Evolutionary conservation across 2,113 vertebrate genomes (phyloP).

Genomic region (Vireo altiloquus): DNA sequence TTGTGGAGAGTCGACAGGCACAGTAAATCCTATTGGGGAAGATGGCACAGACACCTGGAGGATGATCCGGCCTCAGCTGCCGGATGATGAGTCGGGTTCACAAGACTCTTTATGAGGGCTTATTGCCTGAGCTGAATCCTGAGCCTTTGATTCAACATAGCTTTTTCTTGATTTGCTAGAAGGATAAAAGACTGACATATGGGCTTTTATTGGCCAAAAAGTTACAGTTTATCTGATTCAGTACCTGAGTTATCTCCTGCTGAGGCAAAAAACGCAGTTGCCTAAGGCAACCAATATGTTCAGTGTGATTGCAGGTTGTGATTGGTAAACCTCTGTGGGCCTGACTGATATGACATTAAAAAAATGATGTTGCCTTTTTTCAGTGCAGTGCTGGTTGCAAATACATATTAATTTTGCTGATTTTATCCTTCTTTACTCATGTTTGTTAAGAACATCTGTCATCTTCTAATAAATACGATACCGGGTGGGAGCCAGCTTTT

Average conservation of each 20-base stretch:
- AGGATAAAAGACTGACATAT: neutral
- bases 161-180: neutral
- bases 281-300: slow-evolving; percentile 25
- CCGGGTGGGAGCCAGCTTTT: neutral
- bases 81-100: rapidly evolving
- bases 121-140: neutral
- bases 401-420: neutral
- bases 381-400: neutral
- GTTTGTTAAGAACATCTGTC: neutral
- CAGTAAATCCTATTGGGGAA: neutral
- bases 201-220: neutral
- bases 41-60: neutral
- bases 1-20: neutral
- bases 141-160: neutral
- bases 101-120: neutral
- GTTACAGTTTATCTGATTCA: slow-evolving; percentile 16
- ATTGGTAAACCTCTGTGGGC: neutral
- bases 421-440: neutral
- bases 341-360: neutral
- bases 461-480: neutral
- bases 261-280: neutral
- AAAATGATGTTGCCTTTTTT: neutral
- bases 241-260: neutral
- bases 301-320: neutral
- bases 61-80: neutral